These are phyloP conservation scores for Coenobita brevimanus DNA, from an alignment of 1,140 invertebrate genomes.

Conservation along the genomic window DNA sequence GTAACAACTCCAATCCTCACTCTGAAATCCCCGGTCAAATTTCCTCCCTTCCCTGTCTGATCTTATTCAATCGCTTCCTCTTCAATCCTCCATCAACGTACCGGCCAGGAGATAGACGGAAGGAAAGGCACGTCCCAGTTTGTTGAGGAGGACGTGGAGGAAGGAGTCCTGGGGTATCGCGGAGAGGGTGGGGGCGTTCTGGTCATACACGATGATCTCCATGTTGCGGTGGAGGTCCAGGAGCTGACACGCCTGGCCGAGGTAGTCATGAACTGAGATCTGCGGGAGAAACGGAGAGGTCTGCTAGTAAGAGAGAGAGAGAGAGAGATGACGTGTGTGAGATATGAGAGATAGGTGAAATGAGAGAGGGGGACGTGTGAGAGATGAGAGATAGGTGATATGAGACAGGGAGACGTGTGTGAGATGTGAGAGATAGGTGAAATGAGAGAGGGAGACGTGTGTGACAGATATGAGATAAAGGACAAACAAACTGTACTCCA, in stretches of 20 bases:
- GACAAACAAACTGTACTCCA: too few species aligned
- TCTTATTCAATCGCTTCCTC: too few species aligned
- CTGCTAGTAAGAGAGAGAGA: not conserved
- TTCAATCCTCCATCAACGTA: constrained; percentile 67
- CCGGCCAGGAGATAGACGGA: constrained; percentile 76
- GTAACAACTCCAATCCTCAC: too few species aligned
- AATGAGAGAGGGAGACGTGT: too few species aligned
- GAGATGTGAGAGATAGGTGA: too few species aligned
- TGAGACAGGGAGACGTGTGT: too few species aligned
- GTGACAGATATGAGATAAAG: too few species aligned
- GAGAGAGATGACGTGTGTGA: not conserved
- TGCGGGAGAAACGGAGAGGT: constrained; percentile 64
- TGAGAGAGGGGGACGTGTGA: not conserved
- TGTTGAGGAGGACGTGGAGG: constrained; percentile 75
- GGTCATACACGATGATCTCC: constrained; percentile 78
- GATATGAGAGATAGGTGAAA: not conserved
- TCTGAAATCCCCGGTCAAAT: too few species aligned
- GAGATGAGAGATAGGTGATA: too few species aligned
- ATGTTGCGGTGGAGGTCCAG: constrained; percentile 73
- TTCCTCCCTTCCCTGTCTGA: too few species aligned
- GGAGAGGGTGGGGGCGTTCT: constrained; percentile 73
- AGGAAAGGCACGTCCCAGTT: constrained; percentile 74
- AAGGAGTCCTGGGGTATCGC: constrained; percentile 76
- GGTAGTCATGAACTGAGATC: constrained; percentile 76
- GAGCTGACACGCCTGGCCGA: constrained; percentile 75